Evolutionary conservation across 2,888 invertebrate genomes (phyloP).

Genomic region (Cerastis rubricosa): DNA sequence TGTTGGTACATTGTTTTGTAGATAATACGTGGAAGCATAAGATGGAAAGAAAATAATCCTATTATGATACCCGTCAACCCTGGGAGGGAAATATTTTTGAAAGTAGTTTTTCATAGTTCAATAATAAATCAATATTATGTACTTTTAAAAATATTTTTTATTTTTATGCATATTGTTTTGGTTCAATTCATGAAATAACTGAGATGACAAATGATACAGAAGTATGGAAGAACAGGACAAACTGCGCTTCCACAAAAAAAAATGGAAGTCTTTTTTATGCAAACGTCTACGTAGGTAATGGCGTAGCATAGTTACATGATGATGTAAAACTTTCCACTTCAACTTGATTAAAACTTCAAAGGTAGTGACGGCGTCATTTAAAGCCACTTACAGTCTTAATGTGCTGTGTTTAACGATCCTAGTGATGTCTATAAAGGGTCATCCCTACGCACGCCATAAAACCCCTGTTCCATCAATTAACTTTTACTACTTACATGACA

Average conservation of each 20-base stretch:
- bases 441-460: constrained; percentile 50
- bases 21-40: neutral
- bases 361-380: constrained; percentile 40
- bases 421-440: constrained; percentile 53
- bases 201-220: too few relatives aligned
- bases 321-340: constrained; percentile 22
- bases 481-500: constrained; percentile 61
- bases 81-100: too few relatives aligned
- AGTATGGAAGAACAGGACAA: too few relatives aligned
- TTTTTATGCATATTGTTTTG: too few relatives aligned
- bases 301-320: neutral
- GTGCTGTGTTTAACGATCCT: constrained; percentile 60
- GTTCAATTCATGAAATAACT: too few relatives aligned
- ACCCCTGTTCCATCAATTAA: constrained; percentile 58
- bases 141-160: too few relatives aligned
- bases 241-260: too few relatives aligned
- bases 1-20: neutral
- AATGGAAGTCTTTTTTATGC: neutral
- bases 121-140: too few relatives aligned
- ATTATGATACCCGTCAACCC: too few relatives aligned
- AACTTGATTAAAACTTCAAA: constrained; percentile 54
- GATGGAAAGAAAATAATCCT: too few relatives aligned
- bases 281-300: neutral
- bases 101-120: too few relatives aligned
- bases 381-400: constrained; percentile 52